Conservation (phyloP, 2,888 invertebrate species). For the Isotomurus palustris region DNA sequence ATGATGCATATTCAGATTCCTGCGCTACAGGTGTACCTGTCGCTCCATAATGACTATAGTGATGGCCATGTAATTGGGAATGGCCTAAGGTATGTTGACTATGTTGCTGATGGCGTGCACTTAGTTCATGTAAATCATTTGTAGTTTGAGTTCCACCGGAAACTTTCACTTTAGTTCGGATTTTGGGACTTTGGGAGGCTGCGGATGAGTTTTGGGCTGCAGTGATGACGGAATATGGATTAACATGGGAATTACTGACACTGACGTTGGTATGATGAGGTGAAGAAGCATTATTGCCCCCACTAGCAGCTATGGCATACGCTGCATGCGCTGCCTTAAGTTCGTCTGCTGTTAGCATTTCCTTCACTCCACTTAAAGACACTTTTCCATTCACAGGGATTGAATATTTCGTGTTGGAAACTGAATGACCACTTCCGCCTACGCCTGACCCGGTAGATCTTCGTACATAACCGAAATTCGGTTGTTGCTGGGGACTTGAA, state of each 20-base stretch:
- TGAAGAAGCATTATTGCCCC: constrained; percentile 11
- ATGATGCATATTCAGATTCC: constrained; percentile 32
- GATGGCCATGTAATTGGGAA: constrained; percentile 20
- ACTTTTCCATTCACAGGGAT: constrained; percentile 34
- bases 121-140: constrained; percentile 49
- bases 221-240: constrained; percentile 31
- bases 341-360: constrained; percentile 41
- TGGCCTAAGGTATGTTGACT: constrained; percentile 11
- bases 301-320: constrained; percentile 29
- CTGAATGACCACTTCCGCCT: constrained; percentile 23
- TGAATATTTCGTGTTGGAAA: constrained; percentile 32
- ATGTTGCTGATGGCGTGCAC: constrained; percentile 9
- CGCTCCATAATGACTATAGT: constrained; percentile 10
- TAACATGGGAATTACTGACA: constrained; percentile 18
- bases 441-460: constrained; percentile 10
- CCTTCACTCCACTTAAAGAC: constrained; percentile 27
- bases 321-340: constrained; percentile 40
- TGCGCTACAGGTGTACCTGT: constrained; percentile 6
- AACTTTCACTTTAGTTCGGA: constrained; percentile 62
- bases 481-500: constrained; percentile 4
- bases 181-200: constrained; percentile 38
- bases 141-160: constrained; percentile 87
- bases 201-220: constrained; percentile 11
- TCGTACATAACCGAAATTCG: constrained; percentile 15
- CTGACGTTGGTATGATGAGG: background rate